A percentile compares a stretch with the other conserved stretches of the same genome.
These are phyloP conservation scores for Camarhynchus parvulus DNA, from an alignment of 2,113 vertebrate genomes.

Conservation along the genomic window DNA sequence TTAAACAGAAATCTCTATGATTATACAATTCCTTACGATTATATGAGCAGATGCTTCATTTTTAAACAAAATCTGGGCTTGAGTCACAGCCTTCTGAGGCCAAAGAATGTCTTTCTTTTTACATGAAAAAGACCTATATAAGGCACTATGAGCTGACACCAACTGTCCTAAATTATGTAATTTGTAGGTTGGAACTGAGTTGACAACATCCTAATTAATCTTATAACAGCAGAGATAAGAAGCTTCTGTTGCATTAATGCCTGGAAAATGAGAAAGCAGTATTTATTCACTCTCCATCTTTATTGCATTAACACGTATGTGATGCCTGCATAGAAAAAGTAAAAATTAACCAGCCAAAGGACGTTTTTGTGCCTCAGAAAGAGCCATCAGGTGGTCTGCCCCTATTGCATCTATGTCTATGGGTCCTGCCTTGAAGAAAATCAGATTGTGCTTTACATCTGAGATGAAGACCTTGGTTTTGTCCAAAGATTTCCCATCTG, in stretches of 20 bases:
- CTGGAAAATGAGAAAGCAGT: background rate
- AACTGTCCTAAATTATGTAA: background rate
- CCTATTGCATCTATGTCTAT: background rate
- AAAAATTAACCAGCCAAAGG: background rate
- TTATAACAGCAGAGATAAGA: constrained; percentile 13
- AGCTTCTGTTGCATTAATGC: background rate
- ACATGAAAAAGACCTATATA: background rate
- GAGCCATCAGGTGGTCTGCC: background rate
- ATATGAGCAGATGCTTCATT: background rate
- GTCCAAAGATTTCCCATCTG: background rate
- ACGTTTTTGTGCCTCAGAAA: background rate
- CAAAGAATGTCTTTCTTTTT: background rate
- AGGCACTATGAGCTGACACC: background rate
- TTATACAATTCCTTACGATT: background rate
- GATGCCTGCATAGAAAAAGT: background rate
- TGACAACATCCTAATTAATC: constrained; percentile 34
- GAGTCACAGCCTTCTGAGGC: background rate
- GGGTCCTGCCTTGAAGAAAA: background rate
- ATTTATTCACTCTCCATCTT: background rate
- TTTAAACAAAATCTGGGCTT: background rate
- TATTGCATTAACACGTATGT: background rate
- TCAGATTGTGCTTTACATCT: background rate
- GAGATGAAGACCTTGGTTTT: background rate
- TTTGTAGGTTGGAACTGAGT: constrained; percentile 6
- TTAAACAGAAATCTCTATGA: background rate